These are phyloP conservation scores for Mellilla xanthometata DNA, from an alignment of 2,888 invertebrate species.

Conservation along the genomic window DNA sequence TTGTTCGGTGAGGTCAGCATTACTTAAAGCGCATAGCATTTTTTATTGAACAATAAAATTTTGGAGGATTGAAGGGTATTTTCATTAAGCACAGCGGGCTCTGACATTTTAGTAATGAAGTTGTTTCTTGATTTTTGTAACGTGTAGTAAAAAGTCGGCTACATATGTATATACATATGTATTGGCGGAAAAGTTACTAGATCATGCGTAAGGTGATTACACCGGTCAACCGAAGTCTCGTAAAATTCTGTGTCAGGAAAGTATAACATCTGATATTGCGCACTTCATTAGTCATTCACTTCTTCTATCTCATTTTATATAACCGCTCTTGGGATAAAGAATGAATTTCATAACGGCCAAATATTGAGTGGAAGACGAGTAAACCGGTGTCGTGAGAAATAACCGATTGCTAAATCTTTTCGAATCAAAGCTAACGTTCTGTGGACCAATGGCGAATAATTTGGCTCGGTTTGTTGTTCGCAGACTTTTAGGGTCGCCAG, in stretches of 20 bases:
- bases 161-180: too few relatives aligned
- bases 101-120: conserved; percentile 9
- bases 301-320: conserved; percentile 17
- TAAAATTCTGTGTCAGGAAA: neutral
- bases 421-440: conserved; percentile 45
- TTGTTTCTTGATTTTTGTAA: neutral
- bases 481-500: conserved; percentile 27
- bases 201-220: too few relatives aligned
- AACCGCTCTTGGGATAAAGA: conserved; percentile 14
- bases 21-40: conserved; percentile 2
- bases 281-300: conserved; percentile 8
- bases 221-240: too few relatives aligned
- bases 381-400: conserved; percentile 52
- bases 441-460: conserved; percentile 35
- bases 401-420: conserved; percentile 45
- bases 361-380: conserved; percentile 29
- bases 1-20: conserved; percentile 20
- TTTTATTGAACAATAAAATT: conserved; percentile 6
- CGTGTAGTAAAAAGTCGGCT: too few relatives aligned
- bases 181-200: too few relatives aligned
- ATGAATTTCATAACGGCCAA: conserved; percentile 43
- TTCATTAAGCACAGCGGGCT: neutral
- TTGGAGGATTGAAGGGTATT: conserved; percentile 4
- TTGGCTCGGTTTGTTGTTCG: conserved; percentile 42
- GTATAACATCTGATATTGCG: conserved; percentile 1